phyloP scores from a whole-genome alignment of 92 coral and sea anemone species.

The Parazoanthus darwini region DNA sequence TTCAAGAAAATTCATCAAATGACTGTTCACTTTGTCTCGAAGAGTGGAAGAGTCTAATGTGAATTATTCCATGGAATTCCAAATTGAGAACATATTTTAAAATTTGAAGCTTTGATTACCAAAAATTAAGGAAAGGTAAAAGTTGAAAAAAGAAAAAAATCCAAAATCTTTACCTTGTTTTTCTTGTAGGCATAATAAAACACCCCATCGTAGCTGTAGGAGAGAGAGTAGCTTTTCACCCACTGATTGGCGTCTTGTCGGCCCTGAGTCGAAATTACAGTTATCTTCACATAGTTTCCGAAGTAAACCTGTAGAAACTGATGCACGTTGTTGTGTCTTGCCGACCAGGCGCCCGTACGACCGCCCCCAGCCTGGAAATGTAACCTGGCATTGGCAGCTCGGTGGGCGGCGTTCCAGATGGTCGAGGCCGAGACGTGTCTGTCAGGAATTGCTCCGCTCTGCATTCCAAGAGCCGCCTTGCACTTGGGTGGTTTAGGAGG shows the following conservation, averaged over 20 bases:
- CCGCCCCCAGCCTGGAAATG: constrained; percentile 6
- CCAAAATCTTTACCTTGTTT: not conserved
- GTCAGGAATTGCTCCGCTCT: not conserved
- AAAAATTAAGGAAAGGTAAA: too few species aligned
- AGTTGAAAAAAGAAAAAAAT: too few species aligned
- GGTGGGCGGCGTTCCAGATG: not conserved
- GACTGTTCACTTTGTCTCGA: too few species aligned
- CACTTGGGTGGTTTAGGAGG: not conserved
- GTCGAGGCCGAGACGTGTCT: not conserved
- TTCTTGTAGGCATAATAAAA: not conserved
- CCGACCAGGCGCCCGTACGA: constrained; percentile 15
- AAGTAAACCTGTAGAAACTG: not conserved
- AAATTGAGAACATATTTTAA: too few species aligned
- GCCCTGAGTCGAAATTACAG: not conserved
- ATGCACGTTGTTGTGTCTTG: not conserved
- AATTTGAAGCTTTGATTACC: too few species aligned
- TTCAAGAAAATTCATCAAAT: too few species aligned
- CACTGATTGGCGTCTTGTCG: constrained; percentile 9
- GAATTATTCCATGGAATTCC: too few species aligned
- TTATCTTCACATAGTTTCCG: not conserved
- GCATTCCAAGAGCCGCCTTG: not conserved
- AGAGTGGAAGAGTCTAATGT: too few species aligned
- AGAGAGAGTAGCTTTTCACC: not conserved
- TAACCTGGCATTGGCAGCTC: constrained; percentile 16
- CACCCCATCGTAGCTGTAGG: constrained; percentile 18